Percentiles rank a stretch among this genome's conserved stretches.
Evolutionary conservation across 2,113 vertebrate genomes (phyloP).

Genomic region (Delphinus delphis): DNA sequence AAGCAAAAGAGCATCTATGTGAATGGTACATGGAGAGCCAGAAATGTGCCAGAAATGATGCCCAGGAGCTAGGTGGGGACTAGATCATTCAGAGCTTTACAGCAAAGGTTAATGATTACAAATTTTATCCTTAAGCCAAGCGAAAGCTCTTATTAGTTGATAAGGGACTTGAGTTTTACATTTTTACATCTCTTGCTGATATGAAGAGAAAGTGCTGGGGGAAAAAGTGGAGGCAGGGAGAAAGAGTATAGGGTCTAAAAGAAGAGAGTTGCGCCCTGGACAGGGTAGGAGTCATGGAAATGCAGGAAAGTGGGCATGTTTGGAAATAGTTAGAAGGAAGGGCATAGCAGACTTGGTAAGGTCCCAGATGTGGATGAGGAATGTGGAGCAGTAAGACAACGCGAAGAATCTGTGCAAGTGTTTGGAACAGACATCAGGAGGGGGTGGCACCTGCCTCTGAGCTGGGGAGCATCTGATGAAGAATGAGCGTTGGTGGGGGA

Average conservation of each 20-base stretch:
- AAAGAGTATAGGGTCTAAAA: neutral
- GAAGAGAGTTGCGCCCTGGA: rapidly evolving
- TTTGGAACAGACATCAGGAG: neutral
- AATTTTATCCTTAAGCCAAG: neutral
- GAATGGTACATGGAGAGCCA: rapidly evolving
- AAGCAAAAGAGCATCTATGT: rapidly evolving
- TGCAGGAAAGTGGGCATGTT: rapidly evolving
- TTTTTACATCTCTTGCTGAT: neutral
- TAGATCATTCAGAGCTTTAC: neutral
- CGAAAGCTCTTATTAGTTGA: neutral
- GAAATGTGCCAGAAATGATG: rapidly evolving
- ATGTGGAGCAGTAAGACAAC: rapidly evolving
- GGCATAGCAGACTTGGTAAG: rapidly evolving
- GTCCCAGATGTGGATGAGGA: rapidly evolving
- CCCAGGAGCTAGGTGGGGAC: neutral
- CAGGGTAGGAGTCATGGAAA: rapidly evolving
- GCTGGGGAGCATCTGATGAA: rapidly evolving
- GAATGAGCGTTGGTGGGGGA: rapidly evolving
- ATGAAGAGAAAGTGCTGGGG: too few species aligned
- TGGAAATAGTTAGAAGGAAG: neutral
- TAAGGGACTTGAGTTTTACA: rapidly evolving
- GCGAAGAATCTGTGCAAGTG: rapidly evolving
- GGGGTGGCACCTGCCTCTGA: rapidly evolving
- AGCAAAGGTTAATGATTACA: neutral
- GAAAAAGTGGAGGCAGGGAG: rapidly evolving